Evolutionary conservation across 2,113 vertebrate genomes (phyloP).

Genomic region (Diphyllodes magnificus): DNA sequence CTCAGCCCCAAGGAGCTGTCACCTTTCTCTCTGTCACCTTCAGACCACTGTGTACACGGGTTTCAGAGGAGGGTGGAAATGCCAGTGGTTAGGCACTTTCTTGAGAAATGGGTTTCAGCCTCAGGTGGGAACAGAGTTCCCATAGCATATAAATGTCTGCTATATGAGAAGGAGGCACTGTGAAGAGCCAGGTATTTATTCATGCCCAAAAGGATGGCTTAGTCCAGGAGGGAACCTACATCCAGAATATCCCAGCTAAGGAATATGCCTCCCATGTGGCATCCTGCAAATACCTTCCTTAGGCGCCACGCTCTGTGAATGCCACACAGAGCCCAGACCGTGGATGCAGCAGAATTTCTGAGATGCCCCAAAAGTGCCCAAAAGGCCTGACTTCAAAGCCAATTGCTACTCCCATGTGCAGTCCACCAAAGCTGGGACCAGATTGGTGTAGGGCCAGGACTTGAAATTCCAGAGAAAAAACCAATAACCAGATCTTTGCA

Average conservation of each 20-base stretch:
- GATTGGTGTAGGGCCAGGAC: fast-evolving
- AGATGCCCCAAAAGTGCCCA: background rate
- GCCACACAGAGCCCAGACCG: background rate
- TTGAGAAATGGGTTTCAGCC: background rate
- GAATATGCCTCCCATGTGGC: background rate
- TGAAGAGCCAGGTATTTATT: background rate
- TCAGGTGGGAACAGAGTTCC: background rate
- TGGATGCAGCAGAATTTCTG: background rate
- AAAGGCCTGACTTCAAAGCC: background rate
- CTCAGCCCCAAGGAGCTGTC: background rate
- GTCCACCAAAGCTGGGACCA: background rate
- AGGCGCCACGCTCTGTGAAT: background rate
- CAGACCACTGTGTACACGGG: background rate
- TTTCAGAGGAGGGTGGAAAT: background rate
- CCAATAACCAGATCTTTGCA: background rate
- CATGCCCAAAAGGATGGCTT: background rate
- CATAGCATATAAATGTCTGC: background rate
- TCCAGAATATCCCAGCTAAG: background rate
- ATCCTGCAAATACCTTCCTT: background rate
- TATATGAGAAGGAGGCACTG: background rate
- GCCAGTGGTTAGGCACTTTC: background rate
- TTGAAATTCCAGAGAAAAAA: background rate
- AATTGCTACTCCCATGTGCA: background rate
- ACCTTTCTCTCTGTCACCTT: background rate
- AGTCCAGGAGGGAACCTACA: background rate